Percentiles rank a stretch among this genome's conserved stretches.
These are phyloP conservation scores for Elgaria multicarinata DNA, from an alignment of 2,113 vertebrate genomes.

Conservation along the genomic window DNA sequence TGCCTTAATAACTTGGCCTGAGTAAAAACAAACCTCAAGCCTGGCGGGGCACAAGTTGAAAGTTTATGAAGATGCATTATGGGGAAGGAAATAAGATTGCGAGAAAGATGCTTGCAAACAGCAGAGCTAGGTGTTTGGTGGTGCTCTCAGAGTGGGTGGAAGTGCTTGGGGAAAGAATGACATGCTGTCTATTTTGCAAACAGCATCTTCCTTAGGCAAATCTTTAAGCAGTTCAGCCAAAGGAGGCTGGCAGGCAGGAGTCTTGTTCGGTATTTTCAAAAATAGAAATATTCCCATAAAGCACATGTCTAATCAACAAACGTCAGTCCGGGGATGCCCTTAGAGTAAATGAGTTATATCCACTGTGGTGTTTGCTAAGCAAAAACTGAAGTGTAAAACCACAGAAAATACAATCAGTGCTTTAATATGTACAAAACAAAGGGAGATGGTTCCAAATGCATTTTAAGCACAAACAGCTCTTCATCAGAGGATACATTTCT, in stretches of 20 bases:
- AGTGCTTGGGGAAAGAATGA: not conserved
- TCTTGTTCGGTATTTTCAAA: not conserved
- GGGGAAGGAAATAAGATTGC: not conserved
- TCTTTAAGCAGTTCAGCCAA: not conserved
- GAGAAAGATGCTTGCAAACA: not conserved
- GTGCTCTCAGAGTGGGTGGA: not conserved
- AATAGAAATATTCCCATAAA: not conserved
- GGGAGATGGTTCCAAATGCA: not conserved
- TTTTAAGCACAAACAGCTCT: conserved; percentile 3
- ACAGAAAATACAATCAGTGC: conserved; percentile 6
- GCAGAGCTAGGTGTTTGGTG: not conserved
- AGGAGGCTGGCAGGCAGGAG: not conserved
- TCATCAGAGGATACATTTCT: not conserved
- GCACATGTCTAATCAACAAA: not conserved
- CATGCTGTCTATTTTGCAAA: not conserved
- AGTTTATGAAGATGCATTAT: conserved; percentile 7
- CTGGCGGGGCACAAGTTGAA: not conserved
- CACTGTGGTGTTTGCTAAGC: not conserved
- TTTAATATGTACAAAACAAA: conserved; percentile 29
- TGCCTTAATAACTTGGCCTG: not conserved
- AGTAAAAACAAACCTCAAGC: not conserved
- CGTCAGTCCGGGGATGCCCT: not conserved
- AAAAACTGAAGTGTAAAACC: conserved; percentile 1
- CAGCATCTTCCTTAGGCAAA: not conserved
- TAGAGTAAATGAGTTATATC: not conserved